These are phyloP conservation scores for Leptosomus discolor DNA, from an alignment of 2,113 vertebrate genomes.

Conservation along the genomic window DNA sequence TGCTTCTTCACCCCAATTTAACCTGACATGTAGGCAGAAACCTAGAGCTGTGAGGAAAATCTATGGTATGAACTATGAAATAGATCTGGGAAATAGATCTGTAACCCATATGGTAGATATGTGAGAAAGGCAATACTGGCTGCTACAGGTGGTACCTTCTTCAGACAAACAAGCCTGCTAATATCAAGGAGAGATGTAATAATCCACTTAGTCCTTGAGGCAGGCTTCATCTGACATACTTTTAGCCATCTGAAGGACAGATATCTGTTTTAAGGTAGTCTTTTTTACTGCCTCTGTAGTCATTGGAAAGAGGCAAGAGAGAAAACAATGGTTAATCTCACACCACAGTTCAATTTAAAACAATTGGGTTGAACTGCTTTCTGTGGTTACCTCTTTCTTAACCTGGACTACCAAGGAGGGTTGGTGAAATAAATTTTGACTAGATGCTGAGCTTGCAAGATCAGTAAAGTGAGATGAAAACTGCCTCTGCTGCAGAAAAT, in stretches of 20 bases:
- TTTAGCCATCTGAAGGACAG: neutral
- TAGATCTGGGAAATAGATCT: neutral
- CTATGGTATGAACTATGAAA: neutral
- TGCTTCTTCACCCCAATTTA: constrained; percentile 39
- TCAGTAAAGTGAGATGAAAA: neutral
- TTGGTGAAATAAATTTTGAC: neutral
- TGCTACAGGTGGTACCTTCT: neutral
- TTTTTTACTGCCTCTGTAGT: neutral
- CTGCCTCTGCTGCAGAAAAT: neutral
- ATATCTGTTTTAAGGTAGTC: neutral
- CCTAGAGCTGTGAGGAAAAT: neutral
- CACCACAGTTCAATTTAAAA: neutral
- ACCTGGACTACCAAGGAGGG: neutral
- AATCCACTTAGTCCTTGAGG: neutral
- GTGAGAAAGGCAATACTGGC: neutral
- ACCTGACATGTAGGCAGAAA: neutral
- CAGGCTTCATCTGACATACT: neutral
- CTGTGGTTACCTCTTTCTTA: neutral
- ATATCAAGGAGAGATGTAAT: neutral
- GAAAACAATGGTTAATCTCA: neutral
- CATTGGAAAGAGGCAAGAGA: neutral
- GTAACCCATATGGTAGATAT: neutral
- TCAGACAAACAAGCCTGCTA: neutral
- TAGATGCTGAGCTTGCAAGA: neutral
- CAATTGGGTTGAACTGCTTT: neutral